Evolutionary conservation across 2,797 vertebrate species (phyloP).

Genomic region (Natrix natrix): DNA sequence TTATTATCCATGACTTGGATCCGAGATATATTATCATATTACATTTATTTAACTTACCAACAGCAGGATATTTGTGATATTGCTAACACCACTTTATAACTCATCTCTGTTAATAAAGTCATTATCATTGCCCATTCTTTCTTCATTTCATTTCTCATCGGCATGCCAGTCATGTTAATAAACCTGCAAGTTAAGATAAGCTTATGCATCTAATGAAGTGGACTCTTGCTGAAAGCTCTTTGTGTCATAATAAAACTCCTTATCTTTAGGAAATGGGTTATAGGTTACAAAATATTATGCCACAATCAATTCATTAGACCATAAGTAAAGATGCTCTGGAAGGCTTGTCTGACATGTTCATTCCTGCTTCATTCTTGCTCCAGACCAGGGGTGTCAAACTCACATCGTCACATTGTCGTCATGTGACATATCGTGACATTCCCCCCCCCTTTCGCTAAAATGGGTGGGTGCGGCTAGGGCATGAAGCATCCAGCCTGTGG

Average conservation of each 20-base stretch:
- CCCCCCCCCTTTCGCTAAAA: no score
- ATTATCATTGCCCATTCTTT: not conserved
- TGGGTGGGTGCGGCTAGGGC: no score
- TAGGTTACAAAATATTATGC: not conserved
- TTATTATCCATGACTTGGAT: not conserved
- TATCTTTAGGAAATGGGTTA: not conserved
- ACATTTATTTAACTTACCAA: not conserved
- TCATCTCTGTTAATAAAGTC: not conserved
- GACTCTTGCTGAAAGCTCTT: not conserved
- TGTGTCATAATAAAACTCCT: not conserved
- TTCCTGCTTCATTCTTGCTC: not conserved
- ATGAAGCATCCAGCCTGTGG: no score
- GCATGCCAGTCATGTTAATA: not conserved
- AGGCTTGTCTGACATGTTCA: not conserved
- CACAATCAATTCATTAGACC: not conserved
- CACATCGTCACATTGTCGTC: no score
- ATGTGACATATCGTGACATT: no score
- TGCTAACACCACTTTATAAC: not conserved
- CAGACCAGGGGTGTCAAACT: no score
- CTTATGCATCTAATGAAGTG: not conserved
- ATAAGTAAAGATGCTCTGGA: not conserved
- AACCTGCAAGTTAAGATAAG: not conserved
- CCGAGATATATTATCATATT: not conserved
- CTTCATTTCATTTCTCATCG: not conserved
- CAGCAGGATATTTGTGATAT: not conserved